Evolutionary conservation across 2,113 vertebrate genomes (phyloP), one percentile per base, ranked within the genome.

Genomic region (Lamprologus sp.): DNA sequence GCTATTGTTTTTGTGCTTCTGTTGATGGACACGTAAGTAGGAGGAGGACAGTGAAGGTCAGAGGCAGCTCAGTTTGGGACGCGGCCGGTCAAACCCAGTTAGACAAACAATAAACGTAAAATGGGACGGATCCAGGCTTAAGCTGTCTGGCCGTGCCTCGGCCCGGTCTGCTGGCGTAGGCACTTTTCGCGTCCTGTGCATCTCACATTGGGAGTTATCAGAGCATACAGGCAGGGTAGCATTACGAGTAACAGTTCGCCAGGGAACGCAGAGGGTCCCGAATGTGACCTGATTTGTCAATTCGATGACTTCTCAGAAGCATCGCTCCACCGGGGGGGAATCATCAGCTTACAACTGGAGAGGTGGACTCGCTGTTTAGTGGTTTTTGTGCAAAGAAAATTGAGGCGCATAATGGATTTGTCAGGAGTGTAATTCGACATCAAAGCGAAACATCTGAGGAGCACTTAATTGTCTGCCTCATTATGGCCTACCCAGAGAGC

Each of bases 91-190:
- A 79, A 82, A 87, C 84, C 88, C 83, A 85, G 90, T 92, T 89
- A 89, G 79, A 35, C 79, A 84, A 87, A 92, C 88, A 90, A 91
- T 90, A 84, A 88, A 77, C 86, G 87, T 60, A 84, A 91, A 91
- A 90, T 81, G 81, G 92, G 86, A 89, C 49, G 87, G 84, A 87
- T 92, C 90, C 83, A 54, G 90, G 94, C 90, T 94, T 89, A 92
- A 88, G 63, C 93, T 88, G 91, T 92, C 93, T 92, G 95, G 82
- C 92, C 35, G 21, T 54, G 93, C 88, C 84, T 92, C 88, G 80
- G 82, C 79, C 23, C 23, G 21, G 87, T 70, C 88, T 95, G 95
- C 95, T 94, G 89, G 94, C 90, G 88, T 96, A 42, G 79, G 94
- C 95, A 92, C 86, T 94, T 94, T 92, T 83, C 14, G 28, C 73